Evolutionary conservation across 2,113 vertebrate species (phyloP).

Genomic region (Puffinus mauretanicus): DNA sequence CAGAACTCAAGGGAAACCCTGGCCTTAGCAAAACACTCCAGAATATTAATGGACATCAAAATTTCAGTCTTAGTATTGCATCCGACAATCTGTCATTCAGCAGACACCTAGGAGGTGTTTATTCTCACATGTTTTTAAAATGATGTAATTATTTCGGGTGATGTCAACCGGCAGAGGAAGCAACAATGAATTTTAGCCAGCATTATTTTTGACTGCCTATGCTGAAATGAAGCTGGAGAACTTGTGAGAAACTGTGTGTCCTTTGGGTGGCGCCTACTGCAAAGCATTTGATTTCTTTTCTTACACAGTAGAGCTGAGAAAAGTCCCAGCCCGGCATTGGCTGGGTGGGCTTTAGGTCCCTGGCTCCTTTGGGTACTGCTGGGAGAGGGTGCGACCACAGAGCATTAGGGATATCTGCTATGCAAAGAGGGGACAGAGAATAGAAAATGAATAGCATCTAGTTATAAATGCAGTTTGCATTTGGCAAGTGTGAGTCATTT

Average conservation of each 20-base stretch:
- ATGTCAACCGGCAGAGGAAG: background rate
- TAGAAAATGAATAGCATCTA: background rate
- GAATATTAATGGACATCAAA: background rate
- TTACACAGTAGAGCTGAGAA: background rate
- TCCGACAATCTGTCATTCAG: background rate
- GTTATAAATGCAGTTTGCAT: background rate
- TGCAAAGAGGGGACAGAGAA: background rate
- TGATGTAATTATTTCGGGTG: background rate
- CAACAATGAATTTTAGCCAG: background rate
- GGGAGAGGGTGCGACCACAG: background rate
- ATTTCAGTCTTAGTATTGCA: background rate
- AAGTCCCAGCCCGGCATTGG: too few species aligned
- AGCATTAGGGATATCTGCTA: background rate
- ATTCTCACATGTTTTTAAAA: background rate
- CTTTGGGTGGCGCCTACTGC: conserved; percentile 52
- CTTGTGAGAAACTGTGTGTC: background rate
- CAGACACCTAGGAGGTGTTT: background rate
- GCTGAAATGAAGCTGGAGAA: background rate
- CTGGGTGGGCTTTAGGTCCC: background rate
- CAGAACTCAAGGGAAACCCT: background rate
- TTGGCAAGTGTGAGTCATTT: background rate
- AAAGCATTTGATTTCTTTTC: background rate
- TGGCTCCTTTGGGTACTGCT: background rate
- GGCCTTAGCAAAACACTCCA: background rate
- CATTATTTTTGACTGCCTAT: background rate